phyloP scores from a whole-genome alignment of 2,113 vertebrate species.

The Myanophis thanlyinensis region DNA sequence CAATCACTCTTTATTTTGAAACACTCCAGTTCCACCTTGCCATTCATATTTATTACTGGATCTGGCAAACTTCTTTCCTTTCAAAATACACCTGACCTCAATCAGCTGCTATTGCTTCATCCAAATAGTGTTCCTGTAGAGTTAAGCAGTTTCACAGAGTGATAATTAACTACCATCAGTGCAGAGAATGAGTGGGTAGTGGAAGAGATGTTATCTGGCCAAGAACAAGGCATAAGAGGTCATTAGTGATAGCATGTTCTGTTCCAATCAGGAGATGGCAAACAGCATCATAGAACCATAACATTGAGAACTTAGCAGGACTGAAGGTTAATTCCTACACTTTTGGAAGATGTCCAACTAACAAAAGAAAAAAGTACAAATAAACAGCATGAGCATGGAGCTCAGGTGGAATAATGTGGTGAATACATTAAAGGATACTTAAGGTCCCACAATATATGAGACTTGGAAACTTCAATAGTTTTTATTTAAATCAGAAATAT shows the following conservation, averaged over 20 bases:
- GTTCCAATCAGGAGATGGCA: not conserved
- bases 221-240: not conserved
- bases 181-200: not conserved
- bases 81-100: not conserved
- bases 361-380: not conserved
- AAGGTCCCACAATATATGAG: not conserved
- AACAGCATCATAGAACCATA: not conserved
- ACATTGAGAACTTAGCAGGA: not conserved
- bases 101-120: conserved; percentile 4
- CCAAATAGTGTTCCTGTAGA: not conserved
- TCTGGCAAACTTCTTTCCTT: not conserved
- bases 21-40: not conserved
- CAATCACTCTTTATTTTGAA: not conserved
- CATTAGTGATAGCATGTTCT: not conserved
- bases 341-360: not conserved
- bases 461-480: not conserved
- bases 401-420: not conserved
- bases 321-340: not conserved
- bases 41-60: not conserved
- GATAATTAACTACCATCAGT: conserved; percentile 15
- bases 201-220: not conserved
- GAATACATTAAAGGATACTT: not conserved
- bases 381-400: not conserved
- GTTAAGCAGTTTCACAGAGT: conserved; percentile 2
- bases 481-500: not conserved